Base-by-base conservation (phyloP, 2,797 vertebrate genomes). In the Falco concolor region DNA sequence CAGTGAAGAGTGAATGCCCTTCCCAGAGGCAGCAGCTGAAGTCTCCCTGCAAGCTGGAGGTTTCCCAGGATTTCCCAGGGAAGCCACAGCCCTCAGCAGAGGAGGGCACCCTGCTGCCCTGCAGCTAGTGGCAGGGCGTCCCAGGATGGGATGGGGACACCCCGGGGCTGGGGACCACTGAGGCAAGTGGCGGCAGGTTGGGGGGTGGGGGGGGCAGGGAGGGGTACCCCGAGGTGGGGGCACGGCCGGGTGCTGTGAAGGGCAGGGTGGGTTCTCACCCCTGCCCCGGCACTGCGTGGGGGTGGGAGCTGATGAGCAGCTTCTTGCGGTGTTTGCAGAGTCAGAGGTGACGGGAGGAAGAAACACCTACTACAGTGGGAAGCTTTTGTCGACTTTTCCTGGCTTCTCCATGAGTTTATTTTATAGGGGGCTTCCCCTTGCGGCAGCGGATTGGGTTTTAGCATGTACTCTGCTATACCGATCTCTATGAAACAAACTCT, bases 181-280 rank as follows among this genome's bases (percentile, higher is more conserved):
- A 14, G 10, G 10, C 44, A 84, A 53, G 30, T 12, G 1, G 70
- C 6, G 4, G 24, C 30, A 78, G 22, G 16, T 10, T 2, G 3
- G 8, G 40, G 40, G 40, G 15, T 8, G 8, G 28, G 4, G 8
- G 8, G 6, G 9, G 4, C 15, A 56, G 50, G 32, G 40, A 44
- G 54, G 36, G 24, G 50, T 22, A 67, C 16, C 15, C 14, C 0
- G 0, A 88, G 64, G 24, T 45, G 20, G 9, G 13, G 19, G 4
- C 28, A 38, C 0, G 4, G 27, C 13, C 0, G 0, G 28, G 16
- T 5, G 2, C 34, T 69, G 34, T 40, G n/a, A 36, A 20, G 54
- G 44, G 30, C 69, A 72, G 61, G 42, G n/a, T 24, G 63, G 36
- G 42, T 61, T 76, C 63, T 87, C 72, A 59, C 45, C 8, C 9